These are phyloP conservation scores for Sebastes fasciatus DNA, from an alignment of 2,113 vertebrate species.

Conservation along the genomic window DNA sequence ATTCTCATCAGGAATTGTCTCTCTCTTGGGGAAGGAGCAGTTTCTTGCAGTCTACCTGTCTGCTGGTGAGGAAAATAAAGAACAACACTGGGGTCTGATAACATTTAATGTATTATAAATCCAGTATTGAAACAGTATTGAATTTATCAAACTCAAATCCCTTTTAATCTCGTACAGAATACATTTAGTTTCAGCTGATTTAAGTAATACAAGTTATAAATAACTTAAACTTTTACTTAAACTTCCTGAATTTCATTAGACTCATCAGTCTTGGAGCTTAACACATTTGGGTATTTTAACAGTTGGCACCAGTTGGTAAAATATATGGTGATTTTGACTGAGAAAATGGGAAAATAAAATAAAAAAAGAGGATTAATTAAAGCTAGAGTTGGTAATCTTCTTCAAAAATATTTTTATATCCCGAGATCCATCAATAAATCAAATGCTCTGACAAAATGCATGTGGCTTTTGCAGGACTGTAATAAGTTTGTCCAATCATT, in stretches of 20 bases:
- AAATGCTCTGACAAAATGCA: no score
- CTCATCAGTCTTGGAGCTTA: neutral
- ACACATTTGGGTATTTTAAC: neutral
- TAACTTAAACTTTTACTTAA: neutral
- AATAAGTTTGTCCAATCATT: no score
- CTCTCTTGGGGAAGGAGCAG: slow-evolving; percentile 93
- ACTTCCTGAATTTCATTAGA: neutral
- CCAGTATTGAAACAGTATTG: neutral
- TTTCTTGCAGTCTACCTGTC: slow-evolving; percentile 96
- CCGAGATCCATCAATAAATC: no score
- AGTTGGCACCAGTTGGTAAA: neutral
- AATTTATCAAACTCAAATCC: neutral
- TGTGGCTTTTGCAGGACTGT: no score
- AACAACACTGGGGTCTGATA: neutral
- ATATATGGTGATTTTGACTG: no score
- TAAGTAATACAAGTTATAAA: neutral
- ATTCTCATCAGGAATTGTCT: slow-evolving; percentile 94
- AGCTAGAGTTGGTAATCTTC: no score
- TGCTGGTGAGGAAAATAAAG: slow-evolving; percentile 85
- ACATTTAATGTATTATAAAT: neutral
- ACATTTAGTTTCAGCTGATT: neutral
- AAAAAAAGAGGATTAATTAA: no score
- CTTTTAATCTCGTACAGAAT: neutral
- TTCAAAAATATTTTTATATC: no score
- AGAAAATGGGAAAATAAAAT: no score